Evolutionary conservation across 2,888 invertebrate species (phyloP).

Genomic region (Ischnus inquisitorius): DNA sequence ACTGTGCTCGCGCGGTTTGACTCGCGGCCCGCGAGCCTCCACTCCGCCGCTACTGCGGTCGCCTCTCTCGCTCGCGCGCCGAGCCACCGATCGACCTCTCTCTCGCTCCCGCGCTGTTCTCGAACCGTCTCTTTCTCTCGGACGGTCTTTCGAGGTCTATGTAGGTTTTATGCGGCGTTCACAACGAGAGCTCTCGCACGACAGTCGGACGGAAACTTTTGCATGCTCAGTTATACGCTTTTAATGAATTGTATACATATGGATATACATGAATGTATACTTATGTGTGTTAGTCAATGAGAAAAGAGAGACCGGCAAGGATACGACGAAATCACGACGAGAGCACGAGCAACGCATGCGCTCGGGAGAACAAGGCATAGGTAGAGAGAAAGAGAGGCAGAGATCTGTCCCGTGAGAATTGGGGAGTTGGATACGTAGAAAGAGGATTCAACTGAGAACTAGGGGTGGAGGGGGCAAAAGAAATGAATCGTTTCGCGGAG

Average conservation of each 20-base stretch:
- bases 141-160: conserved; percentile 19
- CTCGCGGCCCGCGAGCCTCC: conserved; percentile 53
- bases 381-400: not conserved
- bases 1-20: conserved; percentile 63
- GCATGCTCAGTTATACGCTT: not conserved
- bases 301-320: not conserved
- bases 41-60: conserved; percentile 41
- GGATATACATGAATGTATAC: not conserved
- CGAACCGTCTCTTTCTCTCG: conserved; percentile 6
- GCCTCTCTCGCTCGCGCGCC: conserved; percentile 26
- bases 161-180: conserved; percentile 39
- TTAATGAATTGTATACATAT: not conserved
- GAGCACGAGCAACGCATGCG: not conserved
- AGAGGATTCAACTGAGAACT: conserved; percentile 11
- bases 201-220: not conserved
- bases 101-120: conserved; percentile 28
- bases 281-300: not conserved
- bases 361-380: not conserved
- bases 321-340: not conserved
- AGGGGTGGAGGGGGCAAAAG: conserved; percentile 5
- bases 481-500: conserved; percentile 3
- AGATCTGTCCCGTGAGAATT: not conserved
- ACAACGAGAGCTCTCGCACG: conserved; percentile 22
- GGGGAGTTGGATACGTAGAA: conserved; percentile 5
- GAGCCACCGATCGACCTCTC: conserved; percentile 31